Evolutionary conservation across 2,113 vertebrate species (phyloP), one percentile per base, ranked within the genome.

Genomic region (Salvelinus sp.): DNA sequence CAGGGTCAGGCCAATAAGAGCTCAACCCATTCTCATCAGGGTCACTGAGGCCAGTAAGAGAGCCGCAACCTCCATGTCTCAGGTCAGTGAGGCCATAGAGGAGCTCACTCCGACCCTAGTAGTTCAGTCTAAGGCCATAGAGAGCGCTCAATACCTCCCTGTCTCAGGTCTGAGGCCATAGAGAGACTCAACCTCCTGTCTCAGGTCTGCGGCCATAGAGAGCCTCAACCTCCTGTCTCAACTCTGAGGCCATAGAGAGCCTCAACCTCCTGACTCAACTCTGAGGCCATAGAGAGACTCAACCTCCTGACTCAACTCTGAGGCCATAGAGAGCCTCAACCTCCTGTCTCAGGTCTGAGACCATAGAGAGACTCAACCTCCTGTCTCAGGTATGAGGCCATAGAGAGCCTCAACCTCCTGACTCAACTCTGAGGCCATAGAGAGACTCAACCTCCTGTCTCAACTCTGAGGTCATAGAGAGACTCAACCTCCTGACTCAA

Each of bases 371-470:
- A 2, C 4, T 71, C 66, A 50, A 48, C 69, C 22, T 18, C 28
- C 50, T 57, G 50, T 57, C 50, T 57, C 50, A 57, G 16, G 16
- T 18, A 14, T 16, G 18, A 18, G 50, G 65, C 66, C 6, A 57
- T 20, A 28, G 38, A 71, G 44, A 83, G 63, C 2, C 4, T 71
- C 66, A 50, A 48, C 69, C 22, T 18, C 30, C 16, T 57, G 50
- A 18, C 50, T 57, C 50, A 57, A 0, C 0, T 30, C 4, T 30
- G 30, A 30, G 10, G 65, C 69, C 6, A 57, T 20, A 28, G 5
- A 30, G 30, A 30, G 82, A 87, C 9, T 9, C 47, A 9, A 48
- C 13, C 47, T 48, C 13, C 47, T 48, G 47, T 14, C 47, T 48
- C 47, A 48, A 0, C 0, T 48, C 13, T 12, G 13, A 12, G 47